Evolutionary conservation across 1,140 invertebrate genomes (phyloP), one percentile per base, ranked within the genome.

Genomic region (Tetramorium parvispinum): DNA sequence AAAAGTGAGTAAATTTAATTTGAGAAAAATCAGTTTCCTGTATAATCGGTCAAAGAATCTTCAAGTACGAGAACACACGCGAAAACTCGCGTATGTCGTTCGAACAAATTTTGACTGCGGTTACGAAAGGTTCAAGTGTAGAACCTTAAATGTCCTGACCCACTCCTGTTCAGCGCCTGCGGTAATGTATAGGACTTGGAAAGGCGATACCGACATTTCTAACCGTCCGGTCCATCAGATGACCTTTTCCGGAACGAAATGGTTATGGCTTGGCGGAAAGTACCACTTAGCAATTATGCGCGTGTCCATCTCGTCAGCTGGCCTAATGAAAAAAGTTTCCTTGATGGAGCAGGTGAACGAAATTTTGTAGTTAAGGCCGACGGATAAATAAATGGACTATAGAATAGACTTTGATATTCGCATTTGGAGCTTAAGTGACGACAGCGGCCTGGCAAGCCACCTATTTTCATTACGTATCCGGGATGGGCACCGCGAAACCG

Each of bases 391-490:
- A 79, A 79, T 70, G 70, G 10, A 18, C 21, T 61, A 77, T 79
- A 51, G 21, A 32, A 11, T 3, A 27, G 46, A 76, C 65, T 77
- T 77, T 77, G 57, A 88, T 88, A 88, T 88, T 88, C 53, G 55
- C 70, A 55, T 53, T 71, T 59, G 46, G n/a, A 43, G 21, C 85
- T 88, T 61, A 70, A 85, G 24, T 55, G 40, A 32, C 32, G 46
- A 32, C 63, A 37, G 78, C 24, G 68, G 24, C 27, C 27, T 46
- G 70, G 46, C n/a, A 43, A 37, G 59, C 68, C 40, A 63, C 43
- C 46, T 71, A 85, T 87, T 87, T 87, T 87, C 81, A 77, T 71
- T 66, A 65, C 51, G 70, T 85, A 43, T 70, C 43, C 43, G 61
- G 51, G 55, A 55, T 73, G 59, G 66, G 53, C 53, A 65, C 55